Evolutionary conservation across 2,113 vertebrate genomes (phyloP).

Genomic region (Alces alces): DNA sequence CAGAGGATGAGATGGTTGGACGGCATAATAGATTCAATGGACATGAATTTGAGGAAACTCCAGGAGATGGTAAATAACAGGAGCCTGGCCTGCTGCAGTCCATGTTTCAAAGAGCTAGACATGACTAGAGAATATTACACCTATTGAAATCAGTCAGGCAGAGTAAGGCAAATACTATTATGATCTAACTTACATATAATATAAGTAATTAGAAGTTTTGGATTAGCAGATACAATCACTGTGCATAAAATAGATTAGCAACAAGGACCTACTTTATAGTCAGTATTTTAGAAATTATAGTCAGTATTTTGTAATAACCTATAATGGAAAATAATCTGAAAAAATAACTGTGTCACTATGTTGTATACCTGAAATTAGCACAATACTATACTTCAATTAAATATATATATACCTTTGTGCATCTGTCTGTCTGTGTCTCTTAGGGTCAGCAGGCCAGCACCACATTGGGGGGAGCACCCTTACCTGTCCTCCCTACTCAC

Average conservation of each 20-base stretch:
- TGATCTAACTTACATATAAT: neutral
- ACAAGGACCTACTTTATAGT: neutral
- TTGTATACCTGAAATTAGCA: neutral
- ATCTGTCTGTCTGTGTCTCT: neutral
- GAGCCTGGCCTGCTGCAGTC: no score
- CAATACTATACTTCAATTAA: neutral
- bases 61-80: no score
- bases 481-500: neutral
- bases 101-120: no score
- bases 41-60: no score
- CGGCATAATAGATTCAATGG: no score
- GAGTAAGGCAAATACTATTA: neutral
- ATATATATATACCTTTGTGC: neutral
- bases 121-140: neutral
- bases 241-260: neutral
- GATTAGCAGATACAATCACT: neutral
- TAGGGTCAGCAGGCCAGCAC: no score
- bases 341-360: neutral
- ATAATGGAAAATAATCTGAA: neutral
- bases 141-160: neutral
- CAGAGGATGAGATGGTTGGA: no score
- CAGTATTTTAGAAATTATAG: neutral
- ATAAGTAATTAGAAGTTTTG: neutral
- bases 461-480: neutral
- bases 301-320: neutral